These are phyloP conservation scores for Brachymystax lenok DNA, from an alignment of 2,797 vertebrate genomes.

Conservation along the genomic window DNA sequence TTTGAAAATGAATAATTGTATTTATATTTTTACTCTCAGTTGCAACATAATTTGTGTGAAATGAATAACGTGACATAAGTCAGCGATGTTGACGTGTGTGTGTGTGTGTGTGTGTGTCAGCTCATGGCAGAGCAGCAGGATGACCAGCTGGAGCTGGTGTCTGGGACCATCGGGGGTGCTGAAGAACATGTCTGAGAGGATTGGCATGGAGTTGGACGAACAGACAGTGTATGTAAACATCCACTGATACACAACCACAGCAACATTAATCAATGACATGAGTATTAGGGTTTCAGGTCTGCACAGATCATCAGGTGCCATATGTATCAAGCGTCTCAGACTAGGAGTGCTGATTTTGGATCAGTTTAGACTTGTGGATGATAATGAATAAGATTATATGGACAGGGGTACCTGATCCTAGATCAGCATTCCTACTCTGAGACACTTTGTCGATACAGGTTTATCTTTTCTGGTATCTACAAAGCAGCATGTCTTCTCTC, in stretches of 20 bases:
- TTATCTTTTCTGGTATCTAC: no score
- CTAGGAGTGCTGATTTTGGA: no score
- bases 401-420: not conserved
- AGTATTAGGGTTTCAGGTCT: not conserved
- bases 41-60: not conserved
- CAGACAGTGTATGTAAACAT: conserved; percentile 90
- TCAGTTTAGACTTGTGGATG: no score
- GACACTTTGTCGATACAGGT: not conserved
- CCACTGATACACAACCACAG: not conserved
- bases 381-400: no score
- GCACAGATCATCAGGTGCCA: not conserved
- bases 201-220: conserved; percentile 95
- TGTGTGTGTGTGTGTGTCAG: conserved; percentile 66
- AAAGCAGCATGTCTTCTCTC: not conserved
- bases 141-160: conserved; percentile 95
- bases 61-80: not conserved
- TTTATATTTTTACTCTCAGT: not conserved
- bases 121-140: conserved; percentile 94
- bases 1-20: not conserved
- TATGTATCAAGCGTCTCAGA: not conserved
- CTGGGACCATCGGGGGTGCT: conserved; percentile 96
- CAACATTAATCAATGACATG: not conserved
- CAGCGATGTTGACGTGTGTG: conserved; percentile 3
- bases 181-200: conserved; percentile 98
- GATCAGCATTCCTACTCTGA: not conserved